A percentile compares a stretch with the other conserved stretches of the same genome.
Conservation (phyloP, 2,113 vertebrate genomes). For the Centrocercus urophasianus region DNA sequence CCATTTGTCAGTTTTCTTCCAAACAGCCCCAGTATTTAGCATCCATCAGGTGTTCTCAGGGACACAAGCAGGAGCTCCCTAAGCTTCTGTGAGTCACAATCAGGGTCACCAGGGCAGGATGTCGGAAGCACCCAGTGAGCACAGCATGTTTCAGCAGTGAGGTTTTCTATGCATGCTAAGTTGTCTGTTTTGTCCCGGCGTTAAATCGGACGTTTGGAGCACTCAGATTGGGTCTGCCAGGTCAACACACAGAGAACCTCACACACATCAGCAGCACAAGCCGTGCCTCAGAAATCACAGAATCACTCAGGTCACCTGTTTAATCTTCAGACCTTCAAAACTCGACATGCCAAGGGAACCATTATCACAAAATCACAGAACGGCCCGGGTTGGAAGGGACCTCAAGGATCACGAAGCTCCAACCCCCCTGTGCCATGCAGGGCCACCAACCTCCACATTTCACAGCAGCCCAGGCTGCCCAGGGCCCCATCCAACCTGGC, state of each 20-base stretch:
- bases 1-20: neutral
- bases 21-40: neutral
- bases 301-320: too few species aligned
- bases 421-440: too few species aligned
- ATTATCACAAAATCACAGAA: too few species aligned
- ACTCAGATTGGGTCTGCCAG: neutral
- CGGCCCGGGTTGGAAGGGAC: too few species aligned
- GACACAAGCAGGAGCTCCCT: neutral
- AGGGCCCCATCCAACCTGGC: too few species aligned
- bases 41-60: fast-evolving
- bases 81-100: fast-evolving
- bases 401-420: too few species aligned
- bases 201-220: neutral
- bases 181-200: neutral
- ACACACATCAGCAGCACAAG: too few species aligned
- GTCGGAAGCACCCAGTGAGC: fast-evolving
- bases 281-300: fast-evolving
- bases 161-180: fast-evolving
- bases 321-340: too few species aligned
- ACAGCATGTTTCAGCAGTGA: neutral
- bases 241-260: fast-evolving
- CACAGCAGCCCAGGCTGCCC: too few species aligned
- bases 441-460: too few species aligned
- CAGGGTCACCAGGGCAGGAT: fast-evolving
- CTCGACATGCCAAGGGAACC: too few species aligned